Evolutionary conservation across 1,140 invertebrate genomes (phyloP), one percentile per base, ranked within the genome.

Genomic region (Drosophila biarmipes): DNA sequence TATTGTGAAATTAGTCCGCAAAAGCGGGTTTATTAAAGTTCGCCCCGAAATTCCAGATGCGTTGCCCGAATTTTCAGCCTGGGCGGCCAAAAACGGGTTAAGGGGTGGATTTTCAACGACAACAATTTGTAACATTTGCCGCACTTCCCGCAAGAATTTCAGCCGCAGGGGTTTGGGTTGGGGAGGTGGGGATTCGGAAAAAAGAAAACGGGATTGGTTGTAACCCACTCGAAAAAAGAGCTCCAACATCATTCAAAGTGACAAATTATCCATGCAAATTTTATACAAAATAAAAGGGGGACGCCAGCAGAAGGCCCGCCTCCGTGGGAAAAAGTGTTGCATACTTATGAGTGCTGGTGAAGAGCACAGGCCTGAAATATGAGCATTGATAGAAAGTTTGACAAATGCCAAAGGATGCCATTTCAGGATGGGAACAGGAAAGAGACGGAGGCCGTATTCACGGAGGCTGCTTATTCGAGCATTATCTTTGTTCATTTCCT

Each of bases 191-290:
- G 17, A 31, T n/a, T n/a, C n/a, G n/a, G 24, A 43, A 43, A 21
- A 48, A 46, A 24, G 55, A 52, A 29, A 34, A 31, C 34, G 54
- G 46, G 54, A 43, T 56, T 54, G 55, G 45, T 61, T 17, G 76
- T 73, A 84, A 67, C 80, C 81, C 77, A 85, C 81, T 84, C 80
- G 74, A 55, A 80, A 76, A 68, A 73, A 51, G 54, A 73, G 78
- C 78, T 82, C 78, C 82, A 76, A 69, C 82, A 86, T 87, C 82
- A 86, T 86, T 86, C 84, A 87, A 80, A 89, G 84, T 87, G 84
- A 87, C 84, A 87, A 87, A 87, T 87, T 87, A 89, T 89, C 84
- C 84, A 87, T 89, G 84, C 84, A 89, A 87, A 87, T 87, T 87
- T 89, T 82, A 77, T 77, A 84, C 80, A 87, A 86, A 53, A 58